Evolutionary conservation across 53 echinoderm and acorn worm species (phyloP).

Genomic region (Actinopyga echinites): DNA sequence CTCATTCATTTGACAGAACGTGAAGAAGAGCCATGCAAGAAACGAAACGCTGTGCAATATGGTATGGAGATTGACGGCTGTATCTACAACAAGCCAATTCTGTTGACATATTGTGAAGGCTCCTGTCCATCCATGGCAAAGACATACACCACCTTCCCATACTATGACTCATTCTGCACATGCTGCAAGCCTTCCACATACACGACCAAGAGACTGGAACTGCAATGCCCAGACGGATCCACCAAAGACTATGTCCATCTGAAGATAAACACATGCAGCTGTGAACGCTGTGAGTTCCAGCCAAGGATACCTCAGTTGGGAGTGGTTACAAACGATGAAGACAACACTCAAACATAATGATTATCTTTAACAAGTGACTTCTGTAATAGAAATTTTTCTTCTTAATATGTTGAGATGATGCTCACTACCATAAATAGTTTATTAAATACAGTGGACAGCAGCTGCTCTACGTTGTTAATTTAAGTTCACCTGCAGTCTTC

Average conservation of each 20-base stretch:
- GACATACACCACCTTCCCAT: slow-evolving; percentile 6
- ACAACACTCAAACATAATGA: background rate
- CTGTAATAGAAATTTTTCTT: no score
- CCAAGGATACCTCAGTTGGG: slow-evolving; percentile 14
- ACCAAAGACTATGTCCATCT: background rate
- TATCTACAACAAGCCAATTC: slow-evolving; percentile 8
- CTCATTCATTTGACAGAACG: background rate
- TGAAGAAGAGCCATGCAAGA: slow-evolving; percentile 17
- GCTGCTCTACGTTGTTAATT: no score
- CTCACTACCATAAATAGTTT: no score
- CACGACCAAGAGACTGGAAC: background rate
- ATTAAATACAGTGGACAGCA: no score
- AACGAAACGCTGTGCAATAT: background rate
- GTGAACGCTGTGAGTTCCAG: slow-evolving; percentile 24
- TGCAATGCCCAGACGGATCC: slow-evolving; percentile 19
- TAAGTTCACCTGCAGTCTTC: no score
- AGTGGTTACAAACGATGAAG: background rate
- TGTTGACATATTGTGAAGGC: slow-evolving; percentile 27
- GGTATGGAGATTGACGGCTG: background rate
- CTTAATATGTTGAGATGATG: no score
- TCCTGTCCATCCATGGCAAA: slow-evolving; percentile 17
- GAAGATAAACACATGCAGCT: background rate
- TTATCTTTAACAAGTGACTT: no score
- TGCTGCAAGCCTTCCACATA: slow-evolving; percentile 20
- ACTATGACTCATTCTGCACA: background rate